These are phyloP conservation scores for Clavelina lepadiformis DNA, from an alignment of 23 tunicate genomes.

Conservation along the genomic window DNA sequence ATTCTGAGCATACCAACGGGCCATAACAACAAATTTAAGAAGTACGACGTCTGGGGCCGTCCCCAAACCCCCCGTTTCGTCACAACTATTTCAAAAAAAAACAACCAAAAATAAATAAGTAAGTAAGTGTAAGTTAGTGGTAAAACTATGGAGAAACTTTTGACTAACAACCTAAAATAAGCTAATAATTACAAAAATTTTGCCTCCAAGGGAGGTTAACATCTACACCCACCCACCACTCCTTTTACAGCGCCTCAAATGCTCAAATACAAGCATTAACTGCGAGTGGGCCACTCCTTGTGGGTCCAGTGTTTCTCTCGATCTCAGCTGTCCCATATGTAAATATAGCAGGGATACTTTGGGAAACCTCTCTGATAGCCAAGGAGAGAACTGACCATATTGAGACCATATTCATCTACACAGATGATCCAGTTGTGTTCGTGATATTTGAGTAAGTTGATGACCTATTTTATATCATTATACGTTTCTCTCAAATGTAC, in stretches of 20 bases:
- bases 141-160: neutral
- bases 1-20: neutral
- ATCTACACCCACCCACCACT: neutral
- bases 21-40: conserved; percentile 1
- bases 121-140: neutral
- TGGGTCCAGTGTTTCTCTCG: conserved; percentile 19
- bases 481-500: conserved; percentile 1
- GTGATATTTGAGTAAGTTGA: conserved; percentile 1
- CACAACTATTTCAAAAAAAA: neutral
- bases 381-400: conserved; percentile 1
- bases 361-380: neutral
- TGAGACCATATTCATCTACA: neutral
- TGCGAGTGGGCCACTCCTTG: conserved; percentile 4
- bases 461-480: neutral
- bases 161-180: neutral
- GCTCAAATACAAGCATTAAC: no score
- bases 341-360: conserved; percentile 3
- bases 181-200: neutral
- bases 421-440: neutral
- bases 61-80: neutral
- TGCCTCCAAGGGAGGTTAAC: neutral
- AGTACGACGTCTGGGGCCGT: neutral
- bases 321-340: conserved; percentile 4
- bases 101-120: neutral
- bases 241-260: neutral